Percentiles rank a stretch among this genome's conserved stretches.
These are phyloP conservation scores for Otolemur crassicaudatus DNA, from an alignment of 2,797 vertebrate species.

Conservation along the genomic window DNA sequence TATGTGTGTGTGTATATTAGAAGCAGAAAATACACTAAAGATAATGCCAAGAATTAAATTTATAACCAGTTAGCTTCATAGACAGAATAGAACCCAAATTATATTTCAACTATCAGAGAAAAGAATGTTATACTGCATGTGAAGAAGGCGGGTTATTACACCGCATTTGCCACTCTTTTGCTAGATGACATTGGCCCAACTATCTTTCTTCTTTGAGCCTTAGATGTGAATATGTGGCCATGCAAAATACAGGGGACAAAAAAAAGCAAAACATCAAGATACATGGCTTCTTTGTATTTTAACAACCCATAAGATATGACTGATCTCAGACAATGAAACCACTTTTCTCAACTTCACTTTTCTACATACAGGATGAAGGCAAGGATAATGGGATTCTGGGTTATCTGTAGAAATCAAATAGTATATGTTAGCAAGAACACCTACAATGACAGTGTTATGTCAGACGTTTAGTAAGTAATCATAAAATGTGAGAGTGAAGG, in stretches of 20 bases:
- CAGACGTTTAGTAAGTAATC: not conserved
- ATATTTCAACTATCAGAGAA: not conserved
- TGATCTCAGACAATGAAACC: not conserved
- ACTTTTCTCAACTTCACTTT: not conserved
- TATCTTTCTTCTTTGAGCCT: not conserved
- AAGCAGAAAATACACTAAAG: not conserved
- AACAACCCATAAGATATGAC: accelerated
- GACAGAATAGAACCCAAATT: not conserved
- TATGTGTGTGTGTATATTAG: not conserved
- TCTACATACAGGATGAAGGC: not conserved
- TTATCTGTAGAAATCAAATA: not conserved
- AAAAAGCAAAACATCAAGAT: not conserved
- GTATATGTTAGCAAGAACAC: not conserved
- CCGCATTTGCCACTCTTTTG: too few relatives aligned
- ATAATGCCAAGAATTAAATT: not conserved
- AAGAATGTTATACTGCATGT: not conserved
- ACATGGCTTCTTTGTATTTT: not conserved
- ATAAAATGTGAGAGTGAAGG: not conserved
- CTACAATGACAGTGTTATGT: too few relatives aligned
- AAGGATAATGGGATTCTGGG: not conserved
- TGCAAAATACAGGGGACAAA: not conserved
- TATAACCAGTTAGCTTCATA: not conserved
- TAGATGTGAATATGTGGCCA: not conserved
- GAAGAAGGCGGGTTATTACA: not conserved
- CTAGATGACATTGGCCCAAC: not conserved